Base-by-base conservation (phyloP, 2,113 vertebrate species). In the Collichthys lucidus region DNA sequence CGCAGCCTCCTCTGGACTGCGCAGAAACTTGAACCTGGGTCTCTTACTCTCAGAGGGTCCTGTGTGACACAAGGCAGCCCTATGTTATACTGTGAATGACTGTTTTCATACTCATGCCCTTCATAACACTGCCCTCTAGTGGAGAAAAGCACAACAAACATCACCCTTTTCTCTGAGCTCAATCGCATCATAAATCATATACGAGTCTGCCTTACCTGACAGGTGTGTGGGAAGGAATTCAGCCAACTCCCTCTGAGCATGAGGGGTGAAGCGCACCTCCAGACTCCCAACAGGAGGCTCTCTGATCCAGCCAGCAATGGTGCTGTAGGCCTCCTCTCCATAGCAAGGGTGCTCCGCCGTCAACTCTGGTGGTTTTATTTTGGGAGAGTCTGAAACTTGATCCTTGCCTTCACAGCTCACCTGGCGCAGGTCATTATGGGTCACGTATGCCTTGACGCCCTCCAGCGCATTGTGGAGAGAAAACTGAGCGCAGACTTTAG, bases 251-350 rank as follows among this genome's bases (percentile, higher is more conserved):
- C 46, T 91, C 90, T 96, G 93, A 1, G 97, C 95, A 0, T 95
- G 89, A 11, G 93, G 92, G 14, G 96, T 97, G 83, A 98, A 97
- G 5, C 96, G 95, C 47, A 98, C 97, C 15, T 92, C 84, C 86
- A 98, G 90, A 42, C 60, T 83, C 60, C 88, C 35, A 65, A 94
- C 93, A 12, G 96, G 96, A 24, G 96, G 93, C 24, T 94, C 89
- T 88, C 88, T 95, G 78, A 98, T 93, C 97, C 97, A 98, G 63
- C 79, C 68, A 14, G 96, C 96, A 0, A 96, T 94, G 26, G 78
- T 87, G 31, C 93, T 93, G 66, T 86, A 83, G 35, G 76, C 81
- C 15, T 93, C 91, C 44, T 90, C 77, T 19, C 91, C 90, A 40
- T 79, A 94, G 35, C 55, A 78, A 2, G 87, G 84, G 24, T 5